Conservation (phyloP, 1,140 invertebrate species). For the Ladona fulva region DNA sequence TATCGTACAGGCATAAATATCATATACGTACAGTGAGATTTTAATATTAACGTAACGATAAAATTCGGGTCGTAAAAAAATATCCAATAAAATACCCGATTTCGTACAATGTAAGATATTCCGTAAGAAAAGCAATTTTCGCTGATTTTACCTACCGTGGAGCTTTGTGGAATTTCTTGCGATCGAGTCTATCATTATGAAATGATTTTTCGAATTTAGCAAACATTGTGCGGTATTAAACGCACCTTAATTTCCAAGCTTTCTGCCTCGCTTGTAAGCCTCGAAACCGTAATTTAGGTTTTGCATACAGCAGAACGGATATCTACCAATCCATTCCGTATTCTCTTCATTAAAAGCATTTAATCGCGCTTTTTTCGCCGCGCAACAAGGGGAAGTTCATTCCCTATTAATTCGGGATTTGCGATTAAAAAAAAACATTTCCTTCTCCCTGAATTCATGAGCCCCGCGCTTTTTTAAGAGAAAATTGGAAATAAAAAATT, state of each 20-base stretch:
- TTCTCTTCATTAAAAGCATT: conserved; percentile 2
- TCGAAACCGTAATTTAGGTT: not conserved
- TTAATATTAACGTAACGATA: too few species aligned
- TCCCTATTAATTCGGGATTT: conserved; percentile 1
- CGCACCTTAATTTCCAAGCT: not conserved
- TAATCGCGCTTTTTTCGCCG: not conserved
- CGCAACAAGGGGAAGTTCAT: conserved; percentile 4
- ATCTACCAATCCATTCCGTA: not conserved
- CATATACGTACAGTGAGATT: too few species aligned
- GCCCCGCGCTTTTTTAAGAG: not conserved
- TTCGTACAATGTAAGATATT: too few species aligned
- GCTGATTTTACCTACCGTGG: too few species aligned
- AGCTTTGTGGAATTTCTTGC: too few species aligned
- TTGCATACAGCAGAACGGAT: not conserved
- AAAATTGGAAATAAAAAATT: conserved; percentile 11
- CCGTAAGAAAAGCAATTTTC: too few species aligned
- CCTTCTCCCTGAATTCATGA: not conserved
- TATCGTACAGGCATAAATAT: too few species aligned
- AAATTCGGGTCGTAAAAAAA: too few species aligned
- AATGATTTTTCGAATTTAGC: too few species aligned
- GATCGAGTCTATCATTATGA: too few species aligned
- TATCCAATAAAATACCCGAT: too few species aligned
- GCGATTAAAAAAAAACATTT: not conserved
- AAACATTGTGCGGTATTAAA: not conserved
- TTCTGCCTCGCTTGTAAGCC: not conserved